Evolutionary conservation across 2,888 invertebrate genomes (phyloP), one percentile per base, ranked within the genome.

Genomic region (Ischnus inquisitorius): DNA sequence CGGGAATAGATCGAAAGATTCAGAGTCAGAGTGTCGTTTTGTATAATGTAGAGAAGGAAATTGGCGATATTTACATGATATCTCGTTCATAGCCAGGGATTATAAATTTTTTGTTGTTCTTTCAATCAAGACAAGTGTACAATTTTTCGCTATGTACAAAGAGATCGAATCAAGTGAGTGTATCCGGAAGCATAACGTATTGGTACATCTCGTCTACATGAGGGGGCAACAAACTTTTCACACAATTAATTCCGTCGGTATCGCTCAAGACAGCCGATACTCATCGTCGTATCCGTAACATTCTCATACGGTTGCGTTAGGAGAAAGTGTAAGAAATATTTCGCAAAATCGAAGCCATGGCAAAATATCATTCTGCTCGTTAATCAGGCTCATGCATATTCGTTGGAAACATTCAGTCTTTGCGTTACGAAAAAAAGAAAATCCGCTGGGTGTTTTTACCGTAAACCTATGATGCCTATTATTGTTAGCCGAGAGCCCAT

Each of bases 151-250:
- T 78, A 78, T 78, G 48, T 78, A 78, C 68, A 78, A 48, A 60
- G 19, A 62, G 22, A 16, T 22, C 39, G 10, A 4, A 12, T 51
- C n/a, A 39, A 62, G 46, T 4, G 60, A 28, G 19, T 60, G 46
- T 78, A 48, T 48, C 14, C 34, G 41, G 46, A 48, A 62, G 57
- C 76, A 67, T 46, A n/a, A 19, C 72, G 78, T 72, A 79, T 82
- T 74, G 82, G 82, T 78, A 82, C 82, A 82, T 82, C 82, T 82
- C 57, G 60, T 79, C 72, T 74, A 74, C 78, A n/a, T 25, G 46
- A 28, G 68, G 51, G 51, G 25, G 14, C 3, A 71, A 28, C 43
- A 78, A 72, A n/a, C 64, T 67, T 41, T 10, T 19, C 19, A 48
- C 3, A 68, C n/a, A 39, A 48, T 71, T 57, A 28, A 57, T 34